Percentiles rank a stretch among this genome's conserved stretches.
Evolutionary conservation across 53 echinoderm and acorn worm species (phyloP).

Genomic region (Stichopus horrens): DNA sequence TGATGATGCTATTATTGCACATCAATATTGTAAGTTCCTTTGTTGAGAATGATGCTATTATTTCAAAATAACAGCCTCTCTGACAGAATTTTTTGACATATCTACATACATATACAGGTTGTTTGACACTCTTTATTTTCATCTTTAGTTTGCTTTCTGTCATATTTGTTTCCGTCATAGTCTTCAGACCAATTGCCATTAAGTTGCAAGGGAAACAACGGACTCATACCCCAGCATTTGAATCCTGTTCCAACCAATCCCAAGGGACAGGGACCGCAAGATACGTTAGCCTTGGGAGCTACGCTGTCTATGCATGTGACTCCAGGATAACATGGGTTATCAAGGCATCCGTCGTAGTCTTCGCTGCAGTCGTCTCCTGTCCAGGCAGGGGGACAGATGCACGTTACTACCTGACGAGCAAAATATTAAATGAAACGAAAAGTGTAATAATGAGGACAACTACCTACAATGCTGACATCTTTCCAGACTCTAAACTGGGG

Average conservation of each 20-base stretch:
- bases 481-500: not conserved
- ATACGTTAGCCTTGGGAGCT: conserved; percentile 49
- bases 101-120: too few relatives aligned
- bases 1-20: too few relatives aligned
- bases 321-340: conserved; percentile 65
- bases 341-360: conserved; percentile 62
- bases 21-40: too few relatives aligned
- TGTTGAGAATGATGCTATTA: too few relatives aligned
- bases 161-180: too few relatives aligned
- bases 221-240: conserved; percentile 46
- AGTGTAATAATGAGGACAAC: not conserved
- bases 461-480: not conserved
- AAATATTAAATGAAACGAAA: not conserved
- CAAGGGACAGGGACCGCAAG: conserved; percentile 56
- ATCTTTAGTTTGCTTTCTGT: too few relatives aligned
- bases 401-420: conserved; percentile 56
- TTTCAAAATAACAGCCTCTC: too few relatives aligned
- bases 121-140: too few relatives aligned
- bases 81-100: too few relatives aligned
- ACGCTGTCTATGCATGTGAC: conserved; percentile 62
- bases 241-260: conserved; percentile 50
- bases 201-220: too few relatives aligned
- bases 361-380: conserved; percentile 63
- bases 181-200: too few relatives aligned
- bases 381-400: conserved; percentile 63